Conservation (phyloP, 2,113 vertebrate species). For the Tragelaphus strepsiceros region DNA sequence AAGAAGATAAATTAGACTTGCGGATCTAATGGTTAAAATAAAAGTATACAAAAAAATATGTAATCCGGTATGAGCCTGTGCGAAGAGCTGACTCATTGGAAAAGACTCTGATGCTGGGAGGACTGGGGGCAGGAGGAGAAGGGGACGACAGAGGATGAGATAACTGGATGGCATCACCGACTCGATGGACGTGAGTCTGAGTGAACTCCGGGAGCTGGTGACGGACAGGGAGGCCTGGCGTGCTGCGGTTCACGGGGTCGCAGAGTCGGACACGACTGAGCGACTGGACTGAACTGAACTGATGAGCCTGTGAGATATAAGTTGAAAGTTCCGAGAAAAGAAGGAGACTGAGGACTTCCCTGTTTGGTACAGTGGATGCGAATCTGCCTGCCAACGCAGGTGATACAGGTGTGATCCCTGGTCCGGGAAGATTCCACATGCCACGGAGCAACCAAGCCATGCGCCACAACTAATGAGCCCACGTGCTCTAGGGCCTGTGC, state of each 20-base stretch:
- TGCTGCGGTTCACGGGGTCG: too few species aligned
- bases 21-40: neutral
- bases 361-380: neutral
- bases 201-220: too few species aligned
- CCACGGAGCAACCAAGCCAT: rapidly evolving
- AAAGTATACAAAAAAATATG: neutral
- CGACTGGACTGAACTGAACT: too few species aligned
- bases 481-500: neutral
- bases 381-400: neutral
- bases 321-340: neutral
- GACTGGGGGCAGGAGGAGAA: too few species aligned
- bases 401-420: neutral
- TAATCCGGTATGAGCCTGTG: neutral
- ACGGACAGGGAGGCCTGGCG: too few species aligned
- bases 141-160: too few species aligned
- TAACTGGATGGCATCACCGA: too few species aligned
- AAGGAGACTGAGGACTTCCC: neutral
- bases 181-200: too few species aligned
- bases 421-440: neutral
- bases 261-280: too few species aligned
- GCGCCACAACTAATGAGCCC: neutral
- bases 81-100: too few species aligned
- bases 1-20: neutral
- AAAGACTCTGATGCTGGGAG: too few species aligned
- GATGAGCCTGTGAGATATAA: neutral